Percentiles rank a stretch among this genome's conserved stretches.
Conservation (phyloP, 1,140 invertebrate genomes). For the Drosophila ercepeae region DNA sequence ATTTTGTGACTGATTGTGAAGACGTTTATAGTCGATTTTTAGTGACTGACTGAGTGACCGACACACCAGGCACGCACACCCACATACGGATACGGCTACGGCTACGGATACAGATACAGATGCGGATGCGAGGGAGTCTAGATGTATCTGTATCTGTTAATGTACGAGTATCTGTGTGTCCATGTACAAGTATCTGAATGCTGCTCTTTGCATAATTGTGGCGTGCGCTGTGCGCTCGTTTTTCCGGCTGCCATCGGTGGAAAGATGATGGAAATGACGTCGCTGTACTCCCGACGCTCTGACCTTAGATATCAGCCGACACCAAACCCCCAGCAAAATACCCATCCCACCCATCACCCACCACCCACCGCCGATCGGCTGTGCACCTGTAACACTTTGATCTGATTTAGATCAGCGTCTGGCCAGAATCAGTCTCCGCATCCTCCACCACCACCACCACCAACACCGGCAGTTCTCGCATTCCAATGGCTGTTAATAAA, state of each 20-base stretch:
- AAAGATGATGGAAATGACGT: conserved; percentile 63
- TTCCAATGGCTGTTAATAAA: conserved; percentile 73
- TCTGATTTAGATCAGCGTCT: conserved; percentile 67
- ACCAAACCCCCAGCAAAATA: conserved; percentile 18
- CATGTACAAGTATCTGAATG: conserved; percentile 11
- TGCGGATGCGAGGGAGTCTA: conserved; percentile 33
- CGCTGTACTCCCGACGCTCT: conserved; percentile 26
- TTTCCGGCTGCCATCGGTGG: conserved; percentile 52
- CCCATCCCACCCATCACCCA: conserved; percentile 6
- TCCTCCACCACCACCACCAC: conserved; percentile 8
- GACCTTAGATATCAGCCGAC: conserved; percentile 50
- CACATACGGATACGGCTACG: neutral
- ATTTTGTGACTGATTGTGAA: conserved; percentile 82
- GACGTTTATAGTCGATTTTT: conserved; percentile 81
- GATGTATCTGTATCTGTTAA: neutral
- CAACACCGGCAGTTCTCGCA: conserved; percentile 47
- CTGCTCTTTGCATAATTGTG: conserved; percentile 67
- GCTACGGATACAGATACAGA: neutral
- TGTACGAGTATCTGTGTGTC: neutral
- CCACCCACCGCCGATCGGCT: conserved; percentile 3
- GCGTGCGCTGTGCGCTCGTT: conserved; percentile 55
- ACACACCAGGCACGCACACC: conserved; percentile 5
- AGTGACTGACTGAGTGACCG: conserved; percentile 71
- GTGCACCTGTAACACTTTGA: conserved; percentile 74
- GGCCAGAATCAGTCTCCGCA: conserved; percentile 57